Conservation (phyloP, 2,113 vertebrate genomes). For the Crotalus tigris region DNA sequence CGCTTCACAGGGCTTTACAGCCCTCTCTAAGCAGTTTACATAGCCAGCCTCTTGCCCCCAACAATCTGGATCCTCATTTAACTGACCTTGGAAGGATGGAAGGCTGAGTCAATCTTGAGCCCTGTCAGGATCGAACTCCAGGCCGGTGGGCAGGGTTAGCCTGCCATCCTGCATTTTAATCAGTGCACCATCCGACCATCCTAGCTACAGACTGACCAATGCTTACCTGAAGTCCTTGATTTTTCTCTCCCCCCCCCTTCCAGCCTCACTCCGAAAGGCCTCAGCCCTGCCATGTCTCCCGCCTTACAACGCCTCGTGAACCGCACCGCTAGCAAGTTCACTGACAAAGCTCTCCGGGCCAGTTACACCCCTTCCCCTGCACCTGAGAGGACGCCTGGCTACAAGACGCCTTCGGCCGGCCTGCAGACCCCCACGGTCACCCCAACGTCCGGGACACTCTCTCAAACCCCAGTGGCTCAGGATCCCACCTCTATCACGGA, state of each 20-base stretch:
- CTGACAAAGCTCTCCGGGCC: constrained; percentile 91
- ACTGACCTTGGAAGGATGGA: not conserved
- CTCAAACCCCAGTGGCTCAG: constrained; percentile 80
- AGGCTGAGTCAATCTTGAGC: not conserved
- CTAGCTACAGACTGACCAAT: not conserved
- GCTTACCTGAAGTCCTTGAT: not conserved
- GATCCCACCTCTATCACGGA: constrained; percentile 94
- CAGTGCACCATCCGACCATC: not conserved
- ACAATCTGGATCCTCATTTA: not conserved
- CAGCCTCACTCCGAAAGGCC: constrained; percentile 92
- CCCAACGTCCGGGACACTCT: constrained; percentile 72
- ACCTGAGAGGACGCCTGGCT: constrained; percentile 66
- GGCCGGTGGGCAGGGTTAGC: not conserved
- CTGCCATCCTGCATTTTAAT: not conserved
- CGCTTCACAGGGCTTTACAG: not conserved
- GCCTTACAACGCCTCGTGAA: constrained; percentile 92
- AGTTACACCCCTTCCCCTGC: constrained; percentile 96
- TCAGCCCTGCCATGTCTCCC: constrained; percentile 90
- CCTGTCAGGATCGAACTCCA: too few species aligned
- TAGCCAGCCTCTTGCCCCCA: not conserved
- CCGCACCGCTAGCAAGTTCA: constrained; percentile 93
- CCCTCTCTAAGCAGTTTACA: not conserved
- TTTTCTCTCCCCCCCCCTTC: constrained; percentile 19
- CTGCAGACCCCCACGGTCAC: constrained; percentile 78
- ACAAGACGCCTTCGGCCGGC: constrained; percentile 82